Conservation (phyloP, 2,797 vertebrate genomes). For the Limnodromus scolopaceus region DNA sequence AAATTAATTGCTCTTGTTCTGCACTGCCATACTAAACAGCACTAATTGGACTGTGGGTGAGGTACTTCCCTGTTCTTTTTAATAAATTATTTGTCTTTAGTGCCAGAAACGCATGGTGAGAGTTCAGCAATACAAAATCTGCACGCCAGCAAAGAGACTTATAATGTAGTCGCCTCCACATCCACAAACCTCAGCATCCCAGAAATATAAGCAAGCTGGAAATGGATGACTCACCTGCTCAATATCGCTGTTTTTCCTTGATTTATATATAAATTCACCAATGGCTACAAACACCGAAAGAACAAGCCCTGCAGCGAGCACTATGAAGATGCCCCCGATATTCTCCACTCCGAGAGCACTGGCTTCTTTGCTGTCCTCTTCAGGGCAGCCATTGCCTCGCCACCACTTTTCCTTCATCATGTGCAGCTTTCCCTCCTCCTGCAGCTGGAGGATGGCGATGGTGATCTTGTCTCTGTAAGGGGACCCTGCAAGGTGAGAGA, state of each 20-base stretch:
- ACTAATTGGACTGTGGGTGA: constrained; percentile 31
- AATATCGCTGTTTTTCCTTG: constrained; percentile 90
- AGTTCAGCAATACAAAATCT: neutral
- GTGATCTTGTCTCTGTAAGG: constrained; percentile 98
- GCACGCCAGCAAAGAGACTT: neutral
- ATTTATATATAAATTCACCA: constrained; percentile 97
- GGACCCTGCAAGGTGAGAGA: constrained; percentile 83
- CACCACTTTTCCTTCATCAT: constrained; percentile 99
- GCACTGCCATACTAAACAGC: constrained; percentile 3
- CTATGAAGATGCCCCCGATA: constrained; percentile 98
- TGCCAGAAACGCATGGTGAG: neutral
- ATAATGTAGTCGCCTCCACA: neutral
- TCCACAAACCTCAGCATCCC: neutral
- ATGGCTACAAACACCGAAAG: constrained; percentile 98
- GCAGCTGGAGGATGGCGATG: constrained; percentile 96
- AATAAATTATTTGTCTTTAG: constrained; percentile 22
- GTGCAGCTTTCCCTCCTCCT: constrained; percentile 97
- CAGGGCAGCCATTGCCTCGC: constrained; percentile 95
- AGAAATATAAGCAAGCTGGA: neutral
- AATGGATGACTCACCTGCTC: constrained; percentile 88
- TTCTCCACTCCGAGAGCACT: constrained; percentile 96
- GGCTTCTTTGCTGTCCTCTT: constrained; percentile 97
- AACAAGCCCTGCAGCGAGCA: constrained; percentile 95
- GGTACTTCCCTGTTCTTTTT: neutral
- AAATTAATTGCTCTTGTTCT: constrained; percentile 35